These are phyloP conservation scores for Luffia ferchaultella DNA, from an alignment of 2,888 invertebrate species.

Conservation along the genomic window DNA sequence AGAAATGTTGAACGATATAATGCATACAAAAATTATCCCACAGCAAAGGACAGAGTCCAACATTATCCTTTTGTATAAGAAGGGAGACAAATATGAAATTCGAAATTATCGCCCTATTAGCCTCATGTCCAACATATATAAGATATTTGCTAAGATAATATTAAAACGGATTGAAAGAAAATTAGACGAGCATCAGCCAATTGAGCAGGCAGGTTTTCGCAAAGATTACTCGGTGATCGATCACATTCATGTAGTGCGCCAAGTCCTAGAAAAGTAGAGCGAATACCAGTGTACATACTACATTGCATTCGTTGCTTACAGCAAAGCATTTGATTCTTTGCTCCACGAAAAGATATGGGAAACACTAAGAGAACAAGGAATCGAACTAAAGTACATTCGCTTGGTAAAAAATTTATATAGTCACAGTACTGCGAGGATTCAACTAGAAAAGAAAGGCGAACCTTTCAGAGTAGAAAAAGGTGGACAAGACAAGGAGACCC, in stretches of 20 bases:
- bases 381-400: too few relatives aligned
- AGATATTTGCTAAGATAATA: constrained; percentile 18
- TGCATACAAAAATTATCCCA: constrained; percentile 10
- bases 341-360: too few relatives aligned
- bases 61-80: constrained; percentile 16
- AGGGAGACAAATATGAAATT: constrained; percentile 15
- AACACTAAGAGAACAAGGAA: too few relatives aligned
- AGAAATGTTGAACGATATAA: constrained; percentile 13
- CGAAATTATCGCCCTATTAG: constrained; percentile 19
- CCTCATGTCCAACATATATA: too few relatives aligned
- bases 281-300: constrained; percentile 9
- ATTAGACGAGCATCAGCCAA: constrained; percentile 17
- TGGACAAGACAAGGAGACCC: too few relatives aligned
- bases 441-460: too few relatives aligned
- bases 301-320: too few relatives aligned
- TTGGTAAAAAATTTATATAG: too few relatives aligned
- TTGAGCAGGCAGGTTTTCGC: constrained; percentile 18
- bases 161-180: constrained; percentile 9
- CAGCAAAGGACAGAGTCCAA: too few relatives aligned
- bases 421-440: too few relatives aligned
- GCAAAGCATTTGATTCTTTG: constrained; percentile 9
- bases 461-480: too few relatives aligned
- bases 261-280: constrained; percentile 7
- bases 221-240: constrained; percentile 14
- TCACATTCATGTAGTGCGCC: constrained; percentile 16